Evolutionary conservation across 2,113 vertebrate genomes (phyloP).

Genomic region (Zosterops japonicus): DNA sequence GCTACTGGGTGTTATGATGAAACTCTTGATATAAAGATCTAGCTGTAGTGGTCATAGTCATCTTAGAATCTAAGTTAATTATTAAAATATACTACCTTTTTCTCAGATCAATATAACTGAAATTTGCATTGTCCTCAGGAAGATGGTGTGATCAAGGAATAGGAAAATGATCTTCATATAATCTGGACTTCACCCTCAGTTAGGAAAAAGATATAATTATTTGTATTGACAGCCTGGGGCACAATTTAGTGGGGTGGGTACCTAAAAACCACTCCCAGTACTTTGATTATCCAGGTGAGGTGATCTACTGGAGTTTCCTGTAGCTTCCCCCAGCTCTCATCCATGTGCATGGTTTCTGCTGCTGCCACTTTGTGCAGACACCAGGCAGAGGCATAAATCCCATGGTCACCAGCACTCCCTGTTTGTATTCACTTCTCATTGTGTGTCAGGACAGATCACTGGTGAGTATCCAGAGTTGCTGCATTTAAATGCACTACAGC

Average conservation of each 20-base stretch:
- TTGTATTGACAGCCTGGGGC: not conserved
- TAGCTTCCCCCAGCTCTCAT: not conserved
- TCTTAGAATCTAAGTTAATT: no score
- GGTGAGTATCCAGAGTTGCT: not conserved
- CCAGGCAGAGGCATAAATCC: rapidly evolving
- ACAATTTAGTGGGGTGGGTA: not conserved
- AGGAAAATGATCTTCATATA: not conserved
- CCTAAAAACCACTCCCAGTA: not conserved
- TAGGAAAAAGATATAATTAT: not conserved
- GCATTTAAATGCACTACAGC: not conserved
- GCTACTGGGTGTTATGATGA: not conserved
- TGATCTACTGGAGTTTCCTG: rapidly evolving
- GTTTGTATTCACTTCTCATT: not conserved
- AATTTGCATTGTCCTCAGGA: not conserved
- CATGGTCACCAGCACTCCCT: not conserved
- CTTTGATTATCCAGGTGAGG: not conserved
- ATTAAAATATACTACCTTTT: no score
- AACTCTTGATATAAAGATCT: not conserved
- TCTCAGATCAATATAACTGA: not conserved
- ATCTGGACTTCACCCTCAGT: not conserved
- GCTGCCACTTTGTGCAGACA: not conserved
- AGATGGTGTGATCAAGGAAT: not conserved
- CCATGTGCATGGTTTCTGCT: not conserved
- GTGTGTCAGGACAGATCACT: not conserved
- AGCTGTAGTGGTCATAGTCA: not conserved